These are phyloP conservation scores for Margaritifera margaritifera DNA, from an alignment of 2,888 invertebrate genomes.

Conservation along the genomic window DNA sequence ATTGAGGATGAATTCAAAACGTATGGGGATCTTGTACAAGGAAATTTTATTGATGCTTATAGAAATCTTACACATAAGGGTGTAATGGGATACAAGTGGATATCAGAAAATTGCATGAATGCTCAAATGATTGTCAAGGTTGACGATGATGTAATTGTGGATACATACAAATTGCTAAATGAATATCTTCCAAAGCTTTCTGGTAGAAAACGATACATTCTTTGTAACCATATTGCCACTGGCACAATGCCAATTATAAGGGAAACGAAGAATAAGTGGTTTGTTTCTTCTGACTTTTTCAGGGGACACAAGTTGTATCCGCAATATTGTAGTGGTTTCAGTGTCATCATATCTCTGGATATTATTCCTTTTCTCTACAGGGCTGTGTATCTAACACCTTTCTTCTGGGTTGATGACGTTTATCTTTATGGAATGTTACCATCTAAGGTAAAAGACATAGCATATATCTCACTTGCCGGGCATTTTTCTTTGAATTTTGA, in stretches of 20 bases:
- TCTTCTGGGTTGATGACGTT: constrained; percentile 41
- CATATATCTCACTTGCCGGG: constrained; percentile 17
- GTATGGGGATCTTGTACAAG: constrained; percentile 52
- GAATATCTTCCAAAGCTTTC: constrained; percentile 21
- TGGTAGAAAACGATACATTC: constrained; percentile 23
- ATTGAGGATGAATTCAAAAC: constrained; percentile 34
- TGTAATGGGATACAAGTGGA: no score
- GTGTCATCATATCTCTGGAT: constrained; percentile 33
- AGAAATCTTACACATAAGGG: constrained; percentile 51
- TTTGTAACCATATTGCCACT: constrained; percentile 32
- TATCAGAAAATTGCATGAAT: constrained; percentile 41
- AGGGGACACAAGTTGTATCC: constrained; percentile 31
- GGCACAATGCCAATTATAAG: constrained; percentile 35
- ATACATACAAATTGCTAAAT: constrained; percentile 31
- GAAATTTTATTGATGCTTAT: constrained; percentile 51
- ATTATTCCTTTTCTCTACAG: constrained; percentile 30
- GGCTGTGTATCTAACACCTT: constrained; percentile 29
- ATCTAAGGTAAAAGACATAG: constrained; percentile 23
- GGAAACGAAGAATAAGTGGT: constrained; percentile 29
- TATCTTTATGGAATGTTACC: constrained; percentile 36
- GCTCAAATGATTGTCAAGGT: constrained; percentile 48
- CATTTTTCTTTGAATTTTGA: constrained; percentile 6
- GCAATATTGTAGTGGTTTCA: constrained; percentile 33
- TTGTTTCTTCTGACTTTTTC: constrained; percentile 23
- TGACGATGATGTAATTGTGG: constrained; percentile 54